These are phyloP conservation scores for Pontoporia blainvillei DNA, from an alignment of 2,113 vertebrate species.

Conservation along the genomic window DNA sequence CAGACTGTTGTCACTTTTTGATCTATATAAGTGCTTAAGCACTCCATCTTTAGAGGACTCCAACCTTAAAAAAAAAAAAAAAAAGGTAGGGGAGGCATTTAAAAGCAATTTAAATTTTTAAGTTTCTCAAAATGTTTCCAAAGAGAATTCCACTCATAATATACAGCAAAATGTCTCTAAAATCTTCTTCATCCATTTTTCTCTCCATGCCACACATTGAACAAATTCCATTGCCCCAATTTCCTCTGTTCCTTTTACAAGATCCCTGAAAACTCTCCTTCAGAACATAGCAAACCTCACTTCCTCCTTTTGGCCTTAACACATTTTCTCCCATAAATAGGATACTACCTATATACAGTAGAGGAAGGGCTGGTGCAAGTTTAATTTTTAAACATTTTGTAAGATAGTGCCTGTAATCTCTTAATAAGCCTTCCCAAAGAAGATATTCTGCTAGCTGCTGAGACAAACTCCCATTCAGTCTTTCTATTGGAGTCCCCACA, in stretches of 20 bases:
- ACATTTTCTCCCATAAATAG: not conserved
- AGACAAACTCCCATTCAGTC: conserved; percentile 42
- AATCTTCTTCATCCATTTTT: not conserved
- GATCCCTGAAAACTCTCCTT: not conserved
- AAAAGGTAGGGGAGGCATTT: not conserved
- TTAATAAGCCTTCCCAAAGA: not conserved
- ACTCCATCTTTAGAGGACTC: not conserved
- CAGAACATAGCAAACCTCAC: not conserved
- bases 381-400: not conserved
- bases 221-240: not conserved
- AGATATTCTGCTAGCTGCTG: not conserved
- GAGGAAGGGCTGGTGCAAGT: not conserved
- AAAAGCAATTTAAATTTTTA: conserved; percentile 7
- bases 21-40: not conserved
- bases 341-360: no score
- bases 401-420: not conserved
- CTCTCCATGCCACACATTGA: not conserved
- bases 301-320: not conserved
- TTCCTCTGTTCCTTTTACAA: not conserved
- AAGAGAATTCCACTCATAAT: not conserved
- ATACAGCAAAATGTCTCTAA: not conserved
- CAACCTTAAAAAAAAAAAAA: not conserved
- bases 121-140: not conserved
- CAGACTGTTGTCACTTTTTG: not conserved
- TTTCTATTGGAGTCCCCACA: conserved; percentile 43